Conservation (phyloP, 1,140 invertebrate species). For the Episyrphus balteatus region DNA sequence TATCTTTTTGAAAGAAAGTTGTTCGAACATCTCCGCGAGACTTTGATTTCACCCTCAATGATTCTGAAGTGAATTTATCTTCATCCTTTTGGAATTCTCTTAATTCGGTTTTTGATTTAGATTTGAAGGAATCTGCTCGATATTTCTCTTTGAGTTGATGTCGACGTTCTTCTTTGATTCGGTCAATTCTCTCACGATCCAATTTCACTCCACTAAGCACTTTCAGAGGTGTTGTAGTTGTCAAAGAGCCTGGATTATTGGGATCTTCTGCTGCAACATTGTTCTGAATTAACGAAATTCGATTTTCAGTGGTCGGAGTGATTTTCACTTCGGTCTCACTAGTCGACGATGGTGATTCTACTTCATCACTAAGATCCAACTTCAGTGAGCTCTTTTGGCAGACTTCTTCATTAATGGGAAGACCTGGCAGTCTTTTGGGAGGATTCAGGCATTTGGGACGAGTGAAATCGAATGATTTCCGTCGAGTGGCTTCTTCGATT, state of each 20-base stretch:
- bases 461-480: conserved; percentile 37
- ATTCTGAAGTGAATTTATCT: conserved; percentile 25
- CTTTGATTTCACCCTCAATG: conserved; percentile 33
- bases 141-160: conserved; percentile 77
- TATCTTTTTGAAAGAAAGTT: conserved; percentile 23
- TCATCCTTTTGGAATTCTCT: conserved; percentile 19
- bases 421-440: conserved; percentile 46
- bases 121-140: conserved; percentile 64
- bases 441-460: conserved; percentile 41
- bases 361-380: conserved; percentile 6
- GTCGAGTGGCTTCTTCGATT: conserved; percentile 23
- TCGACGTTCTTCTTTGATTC: conserved; percentile 84
- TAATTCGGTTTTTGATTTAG: conserved; percentile 32
- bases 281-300: conserved; percentile 45
- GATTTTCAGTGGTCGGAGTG: conserved; percentile 46
- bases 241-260: conserved; percentile 8
- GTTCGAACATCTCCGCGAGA: conserved; percentile 31
- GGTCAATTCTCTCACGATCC: conserved; percentile 70
- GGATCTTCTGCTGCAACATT: conserved; percentile 23
- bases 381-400: conserved; percentile 12
- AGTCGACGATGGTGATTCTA: conserved; percentile 3
- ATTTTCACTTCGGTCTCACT: conserved; percentile 26
- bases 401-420: conserved; percentile 34
- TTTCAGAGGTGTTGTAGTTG: background rate
- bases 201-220: conserved; percentile 40